Percentiles rank a stretch among this genome's conserved stretches.
Conservation (phyloP, 2,113 vertebrate genomes). For the Ceratotherium simum region DNA sequence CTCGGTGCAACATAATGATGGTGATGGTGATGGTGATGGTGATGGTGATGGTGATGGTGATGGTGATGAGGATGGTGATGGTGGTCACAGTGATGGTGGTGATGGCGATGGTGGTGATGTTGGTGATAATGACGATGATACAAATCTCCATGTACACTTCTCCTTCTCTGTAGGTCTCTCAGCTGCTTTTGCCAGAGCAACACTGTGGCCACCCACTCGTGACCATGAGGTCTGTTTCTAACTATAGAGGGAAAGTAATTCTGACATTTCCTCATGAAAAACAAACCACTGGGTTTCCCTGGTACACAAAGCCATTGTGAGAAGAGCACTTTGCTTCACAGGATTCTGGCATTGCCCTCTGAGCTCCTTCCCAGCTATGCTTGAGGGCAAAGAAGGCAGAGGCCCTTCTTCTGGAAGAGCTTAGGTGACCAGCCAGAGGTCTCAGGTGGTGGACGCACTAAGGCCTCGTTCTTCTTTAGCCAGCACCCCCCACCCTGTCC, state of each 20-base stretch:
- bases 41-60: not conserved
- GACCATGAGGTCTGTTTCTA: not conserved
- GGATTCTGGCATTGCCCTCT: not conserved
- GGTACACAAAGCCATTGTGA: not conserved
- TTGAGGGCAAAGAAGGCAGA: not conserved
- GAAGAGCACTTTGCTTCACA: not conserved
- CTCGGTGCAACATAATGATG: not conserved
- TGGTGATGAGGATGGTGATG: not conserved
- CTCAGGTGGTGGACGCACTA: not conserved
- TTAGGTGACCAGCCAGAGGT: not conserved
- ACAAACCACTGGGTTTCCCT: not conserved
- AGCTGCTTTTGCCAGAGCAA: not conserved
- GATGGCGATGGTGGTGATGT: accelerated
- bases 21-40: not conserved
- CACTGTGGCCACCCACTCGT: not conserved
- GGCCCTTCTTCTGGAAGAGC: not conserved
- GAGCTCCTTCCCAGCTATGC: not conserved
- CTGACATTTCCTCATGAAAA: not conserved
- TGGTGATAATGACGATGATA: no score
- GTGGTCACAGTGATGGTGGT: not conserved
- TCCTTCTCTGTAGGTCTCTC: not conserved
- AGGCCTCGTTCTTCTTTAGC: not conserved
- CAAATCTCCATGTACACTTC: no score
- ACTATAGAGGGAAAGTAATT: not conserved
- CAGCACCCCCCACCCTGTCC: no score